Evolutionary conservation across 2,113 vertebrate species (phyloP), one percentile per base, ranked within the genome.

Genomic region (Cheilinus undulatus): DNA sequence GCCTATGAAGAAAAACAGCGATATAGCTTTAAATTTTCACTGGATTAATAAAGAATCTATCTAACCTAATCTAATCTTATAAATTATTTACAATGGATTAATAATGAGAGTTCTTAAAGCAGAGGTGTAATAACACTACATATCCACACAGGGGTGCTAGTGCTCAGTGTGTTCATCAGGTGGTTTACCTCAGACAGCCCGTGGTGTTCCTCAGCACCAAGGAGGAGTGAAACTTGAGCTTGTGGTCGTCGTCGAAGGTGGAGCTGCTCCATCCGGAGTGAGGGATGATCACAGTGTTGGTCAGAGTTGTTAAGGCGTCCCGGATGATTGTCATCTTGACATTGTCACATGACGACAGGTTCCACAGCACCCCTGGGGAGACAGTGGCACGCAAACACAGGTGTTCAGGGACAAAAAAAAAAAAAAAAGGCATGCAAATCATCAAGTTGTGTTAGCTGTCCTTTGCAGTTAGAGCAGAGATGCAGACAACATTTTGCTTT

Each of bases 321-420:
- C 95, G 94, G 26, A 99, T 97, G 95, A 99, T 97, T 92, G 96
- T 97, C 96, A 98, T 98, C 94, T 99, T 99, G 58, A 99, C 95
- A 0, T 96, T 93, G 68, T 99, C 97, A 20, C 97, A 99, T 0
- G 97, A 99, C 30, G 97, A 99, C 89, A 99, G 91, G 93, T 99
- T 99, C 97, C 97, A 99, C 80, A 99, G 94, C 77, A 99, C 97
- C 66, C 97, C 97, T 99, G 82, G 1, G 22, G 66, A 68, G 49
- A 85, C 24, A 69, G 0, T 19, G 2, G 36, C 43, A 52, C 2
- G 22, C 24, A 60, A 28, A 52, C 46, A 68, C 53, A 34, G 24
- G 27, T 36, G 36, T 1, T 63, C 28, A 82, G 40, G 6, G 34
- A 45, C n/a, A n/a, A n/a, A n/a, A n/a, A n/a, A n/a, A n/a, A n/a